Evolutionary conservation across 2,113 vertebrate species (phyloP).

Genomic region (Rhinoptilus africanus): DNA sequence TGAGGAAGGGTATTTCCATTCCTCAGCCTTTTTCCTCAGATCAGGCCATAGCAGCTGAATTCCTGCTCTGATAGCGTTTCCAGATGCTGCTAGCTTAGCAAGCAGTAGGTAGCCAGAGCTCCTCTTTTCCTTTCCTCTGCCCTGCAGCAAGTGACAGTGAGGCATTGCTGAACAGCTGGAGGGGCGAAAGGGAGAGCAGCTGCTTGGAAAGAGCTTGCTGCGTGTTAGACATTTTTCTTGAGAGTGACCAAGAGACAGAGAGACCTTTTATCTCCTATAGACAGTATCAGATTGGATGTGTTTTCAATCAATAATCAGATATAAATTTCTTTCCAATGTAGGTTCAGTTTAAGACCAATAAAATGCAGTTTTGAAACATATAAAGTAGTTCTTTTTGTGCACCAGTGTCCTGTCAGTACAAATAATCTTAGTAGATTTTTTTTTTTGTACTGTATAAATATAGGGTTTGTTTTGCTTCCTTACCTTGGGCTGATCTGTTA

Average conservation of each 20-base stretch:
- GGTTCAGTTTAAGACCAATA: background rate
- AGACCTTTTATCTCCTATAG: background rate
- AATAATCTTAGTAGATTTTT: background rate
- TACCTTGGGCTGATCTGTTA: background rate
- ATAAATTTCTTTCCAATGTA: background rate
- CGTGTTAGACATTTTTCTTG: background rate
- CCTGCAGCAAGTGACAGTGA: background rate
- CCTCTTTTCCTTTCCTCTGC: background rate
- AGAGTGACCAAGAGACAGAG: background rate
- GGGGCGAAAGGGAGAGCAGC: background rate
- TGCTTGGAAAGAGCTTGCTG: background rate
- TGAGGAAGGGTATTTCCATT: background rate
- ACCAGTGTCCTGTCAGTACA: background rate
- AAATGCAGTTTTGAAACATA: background rate
- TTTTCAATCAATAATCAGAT: background rate
- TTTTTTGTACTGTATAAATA: background rate
- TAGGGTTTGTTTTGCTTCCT: background rate
- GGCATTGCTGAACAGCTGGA: background rate
- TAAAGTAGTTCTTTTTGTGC: background rate
- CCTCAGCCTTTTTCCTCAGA: background rate
- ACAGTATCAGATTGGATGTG: background rate
- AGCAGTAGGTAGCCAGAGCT: background rate
- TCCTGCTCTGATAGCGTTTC: background rate
- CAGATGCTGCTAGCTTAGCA: background rate
- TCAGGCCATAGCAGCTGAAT: background rate